Evolutionary conservation across 2,113 vertebrate species (phyloP), one percentile per base, ranked within the genome.

Genomic region (Anhinga anhinga): DNA sequence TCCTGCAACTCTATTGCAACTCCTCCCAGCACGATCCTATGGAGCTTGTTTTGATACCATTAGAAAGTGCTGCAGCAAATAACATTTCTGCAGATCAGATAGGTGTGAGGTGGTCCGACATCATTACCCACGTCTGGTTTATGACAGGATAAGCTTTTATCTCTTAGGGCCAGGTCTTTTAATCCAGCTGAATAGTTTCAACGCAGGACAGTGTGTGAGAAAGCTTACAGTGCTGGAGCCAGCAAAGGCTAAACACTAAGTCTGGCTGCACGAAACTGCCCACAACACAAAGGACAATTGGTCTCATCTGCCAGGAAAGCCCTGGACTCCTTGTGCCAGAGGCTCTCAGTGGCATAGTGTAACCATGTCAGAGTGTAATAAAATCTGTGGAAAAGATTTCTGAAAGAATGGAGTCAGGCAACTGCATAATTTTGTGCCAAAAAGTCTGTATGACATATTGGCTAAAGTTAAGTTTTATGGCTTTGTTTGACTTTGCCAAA

Each of bases 201-300:
- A 0, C 0, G 0, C 59, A 36, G 58, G 44, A 40, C 34, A 78
- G 26, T 0, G 22, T 15, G 18, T 19, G 4, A n/a, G 82, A 49
- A 86, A 59, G 70, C 62, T 29, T 25, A 21, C 44, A 29, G 42
- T 10, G 42, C 71, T 42, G 53, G 66, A 62, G 44, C 32, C 84
- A 56, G 70, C 49, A 42, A 61, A 76, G 44, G 53, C 61, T 88
- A 52, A 30, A 4, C 0, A 6, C 18, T 6, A 22, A 14, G 23
- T 11, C 62, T 72, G 82, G 34, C 56, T 82, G 45, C 34, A 17
- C 1, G 0, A 8, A 61, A 45, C 81, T 49, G 52, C 44, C 65
- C 13, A 0, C 0, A 34, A 30, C 23, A 67, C 40, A 61, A 29
- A 70, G 58, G 45, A 73, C 44, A 93, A 36, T 36, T 2, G 13